These are phyloP conservation scores for Ridgeia piscesae DNA, from an alignment of 1,140 invertebrate genomes.

Conservation along the genomic window DNA sequence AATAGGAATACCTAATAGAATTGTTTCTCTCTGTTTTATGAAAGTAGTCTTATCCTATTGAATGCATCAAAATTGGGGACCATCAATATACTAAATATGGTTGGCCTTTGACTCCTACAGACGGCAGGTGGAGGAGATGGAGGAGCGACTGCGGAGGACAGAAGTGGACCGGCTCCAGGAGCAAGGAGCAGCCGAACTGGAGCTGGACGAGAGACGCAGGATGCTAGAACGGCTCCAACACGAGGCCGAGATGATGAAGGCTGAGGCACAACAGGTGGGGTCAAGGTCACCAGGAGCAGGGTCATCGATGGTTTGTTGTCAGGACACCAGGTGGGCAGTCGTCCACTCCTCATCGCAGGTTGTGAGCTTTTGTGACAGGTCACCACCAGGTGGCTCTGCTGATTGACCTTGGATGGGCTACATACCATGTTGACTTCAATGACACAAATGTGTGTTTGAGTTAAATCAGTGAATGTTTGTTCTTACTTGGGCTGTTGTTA, in stretches of 20 bases:
- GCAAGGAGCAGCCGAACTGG: conserved; percentile 40
- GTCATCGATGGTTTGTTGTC: neutral
- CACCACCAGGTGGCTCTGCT: neutral
- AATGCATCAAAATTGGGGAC: no score
- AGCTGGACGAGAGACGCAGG: conserved; percentile 39
- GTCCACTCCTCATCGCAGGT: neutral
- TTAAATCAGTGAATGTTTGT: no score
- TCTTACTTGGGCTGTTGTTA: no score
- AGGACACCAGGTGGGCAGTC: neutral
- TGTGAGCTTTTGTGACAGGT: neutral
- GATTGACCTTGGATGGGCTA: neutral
- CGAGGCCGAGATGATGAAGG: conserved; percentile 37
- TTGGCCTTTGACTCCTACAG: conserved; percentile 25
- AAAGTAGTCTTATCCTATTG: no score
- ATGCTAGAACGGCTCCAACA: conserved; percentile 37
- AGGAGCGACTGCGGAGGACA: conserved; percentile 40
- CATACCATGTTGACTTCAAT: neutral
- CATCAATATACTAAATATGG: conserved; percentile 11
- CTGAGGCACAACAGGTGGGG: conserved; percentile 37
- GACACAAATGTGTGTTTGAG: no score
- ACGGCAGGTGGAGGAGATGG: conserved; percentile 46
- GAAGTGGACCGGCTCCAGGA: conserved; percentile 40
- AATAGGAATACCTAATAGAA: no score
- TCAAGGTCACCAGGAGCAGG: neutral
- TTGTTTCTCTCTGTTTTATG: no score